Evolutionary conservation across 1,140 invertebrate species (phyloP).

Genomic region (Mizuhopecten yessoensis): DNA sequence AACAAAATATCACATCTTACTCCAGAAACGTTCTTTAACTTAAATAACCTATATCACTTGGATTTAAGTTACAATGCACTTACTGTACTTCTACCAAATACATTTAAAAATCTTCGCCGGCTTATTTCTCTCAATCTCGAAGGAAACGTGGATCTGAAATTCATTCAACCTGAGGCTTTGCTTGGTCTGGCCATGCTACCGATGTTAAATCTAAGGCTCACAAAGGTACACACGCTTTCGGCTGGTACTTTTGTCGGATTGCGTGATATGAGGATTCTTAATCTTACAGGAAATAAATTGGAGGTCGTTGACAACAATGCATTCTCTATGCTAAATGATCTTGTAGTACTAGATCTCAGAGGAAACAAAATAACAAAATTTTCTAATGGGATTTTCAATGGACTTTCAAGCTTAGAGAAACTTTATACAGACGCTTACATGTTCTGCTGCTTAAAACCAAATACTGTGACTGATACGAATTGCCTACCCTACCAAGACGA

Average conservation of each 20-base stretch:
- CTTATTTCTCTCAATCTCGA: slow-evolving; percentile 43
- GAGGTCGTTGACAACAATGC: neutral
- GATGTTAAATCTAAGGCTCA: slow-evolving; percentile 44
- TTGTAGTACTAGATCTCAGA: slow-evolving; percentile 48
- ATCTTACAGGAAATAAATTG: slow-evolving; percentile 47
- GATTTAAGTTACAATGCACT: slow-evolving; percentile 46
- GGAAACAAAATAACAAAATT: slow-evolving; percentile 50
- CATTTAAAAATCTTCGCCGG: slow-evolving; percentile 49
- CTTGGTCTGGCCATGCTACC: neutral
- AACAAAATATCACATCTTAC: neutral
- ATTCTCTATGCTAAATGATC: slow-evolving; percentile 48
- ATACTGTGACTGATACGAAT: slow-evolving; percentile 32
- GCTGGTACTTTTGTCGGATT: slow-evolving; percentile 40
- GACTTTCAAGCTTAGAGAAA: neutral
- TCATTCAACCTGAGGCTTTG: slow-evolving; percentile 4
- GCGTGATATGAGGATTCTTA: slow-evolving; percentile 24
- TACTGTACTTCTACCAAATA: neutral
- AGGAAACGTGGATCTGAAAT: slow-evolving; percentile 17
- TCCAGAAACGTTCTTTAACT: neutral
- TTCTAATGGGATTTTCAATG: slow-evolving; percentile 44
- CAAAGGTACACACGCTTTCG: slow-evolving; percentile 22
- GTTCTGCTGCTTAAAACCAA: slow-evolving; percentile 67
- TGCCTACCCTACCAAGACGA: slow-evolving; percentile 62
- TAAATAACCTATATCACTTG: slow-evolving; percentile 43
- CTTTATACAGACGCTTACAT: slow-evolving; percentile 61